Evolutionary conservation across 1,140 invertebrate genomes (phyloP).

Genomic region (Dryas iulia): DNA sequence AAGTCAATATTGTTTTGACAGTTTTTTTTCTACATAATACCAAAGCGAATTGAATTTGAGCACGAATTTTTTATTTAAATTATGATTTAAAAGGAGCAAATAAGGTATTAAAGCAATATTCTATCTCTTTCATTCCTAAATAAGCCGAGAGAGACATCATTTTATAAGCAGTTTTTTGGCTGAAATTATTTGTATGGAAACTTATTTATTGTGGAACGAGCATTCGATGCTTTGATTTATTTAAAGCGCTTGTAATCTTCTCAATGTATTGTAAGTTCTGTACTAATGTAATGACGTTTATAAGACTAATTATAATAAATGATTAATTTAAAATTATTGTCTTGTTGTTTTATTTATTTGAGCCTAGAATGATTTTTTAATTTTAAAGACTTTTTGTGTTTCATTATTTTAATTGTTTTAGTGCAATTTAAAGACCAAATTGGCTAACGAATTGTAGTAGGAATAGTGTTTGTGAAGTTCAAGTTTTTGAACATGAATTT

Average conservation of each 20-base stretch:
- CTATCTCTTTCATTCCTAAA: slow-evolving; percentile 8
- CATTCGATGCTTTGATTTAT: slow-evolving; percentile 49
- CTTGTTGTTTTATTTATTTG: not conserved
- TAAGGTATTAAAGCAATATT: not conserved
- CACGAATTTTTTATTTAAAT: not conserved
- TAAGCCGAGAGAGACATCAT: slow-evolving; percentile 19
- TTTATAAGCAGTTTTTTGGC: not conserved
- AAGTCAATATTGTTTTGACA: not conserved
- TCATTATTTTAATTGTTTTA: too few relatives aligned
- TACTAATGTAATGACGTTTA: slow-evolving; percentile 63
- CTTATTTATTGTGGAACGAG: slow-evolving; percentile 27
- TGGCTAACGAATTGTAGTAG: too few relatives aligned
- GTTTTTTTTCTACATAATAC: not conserved
- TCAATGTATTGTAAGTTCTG: slow-evolving; percentile 31
- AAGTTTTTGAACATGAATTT: too few relatives aligned
- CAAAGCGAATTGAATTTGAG: not conserved
- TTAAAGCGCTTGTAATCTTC: slow-evolving; percentile 32
- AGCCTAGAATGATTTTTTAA: too few relatives aligned
- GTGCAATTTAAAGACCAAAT: too few relatives aligned
- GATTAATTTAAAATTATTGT: slow-evolving; percentile 40
- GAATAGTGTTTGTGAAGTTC: too few relatives aligned
- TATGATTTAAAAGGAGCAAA: not conserved
- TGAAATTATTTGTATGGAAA: slow-evolving; percentile 15
- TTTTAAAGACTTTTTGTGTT: too few relatives aligned
- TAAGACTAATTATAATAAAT: slow-evolving; percentile 72